Base-by-base conservation (phyloP, 2,888 invertebrate genomes). In the Epinotia bilunana region DNA sequence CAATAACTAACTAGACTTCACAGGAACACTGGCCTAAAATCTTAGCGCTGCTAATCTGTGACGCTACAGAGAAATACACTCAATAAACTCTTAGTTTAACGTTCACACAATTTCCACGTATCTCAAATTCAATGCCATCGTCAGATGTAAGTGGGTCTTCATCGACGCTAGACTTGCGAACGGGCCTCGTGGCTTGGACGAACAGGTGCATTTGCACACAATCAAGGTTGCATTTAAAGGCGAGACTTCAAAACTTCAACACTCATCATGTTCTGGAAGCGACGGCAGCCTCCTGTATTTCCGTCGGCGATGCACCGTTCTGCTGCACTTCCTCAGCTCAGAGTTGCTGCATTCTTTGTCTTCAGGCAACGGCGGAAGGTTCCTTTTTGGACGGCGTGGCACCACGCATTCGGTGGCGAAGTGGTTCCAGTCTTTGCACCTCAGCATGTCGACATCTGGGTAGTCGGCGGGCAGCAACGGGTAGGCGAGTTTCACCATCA, bases 301-400 rank as follows among this genome's bases (percentile, higher is more conserved):
- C 57, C 89, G 86, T 75, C 88, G 86, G 72, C 86, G 84, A 33
- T 86, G 85, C 46, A 87, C 84, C 73, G 85, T 79, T 76, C 87
- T 86, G 75, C 82, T 88, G 76, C 86, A 85, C 77, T 88, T 92
- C 74, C 87, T 89, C 72, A 91, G 78, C 65, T 92, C 92, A 0
- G 80, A 83, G 73, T 85, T 91, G 73, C 88, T 90, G 85, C 91
- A 91, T 78, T 93, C 93, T 77, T 90, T 91, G 78, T 93, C 93
- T 78, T 93, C 93, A 0, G 91, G 92, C 23, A 93, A 79, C 1
- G 93, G 88, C 7, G 93, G 89, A 4, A 93, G 80, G 57, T 83
- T 86, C 55, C 91, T 84, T 77, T 91, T 91, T 1, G 90, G 88
- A 1, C 92, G 85, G 11, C 89, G 83, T 11, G 92, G 92, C 23